Percentiles rank a stretch among this genome's conserved stretches.
Evolutionary conservation across 2,113 vertebrate species (phyloP).

Genomic region (Orientallactaga bullata): DNA sequence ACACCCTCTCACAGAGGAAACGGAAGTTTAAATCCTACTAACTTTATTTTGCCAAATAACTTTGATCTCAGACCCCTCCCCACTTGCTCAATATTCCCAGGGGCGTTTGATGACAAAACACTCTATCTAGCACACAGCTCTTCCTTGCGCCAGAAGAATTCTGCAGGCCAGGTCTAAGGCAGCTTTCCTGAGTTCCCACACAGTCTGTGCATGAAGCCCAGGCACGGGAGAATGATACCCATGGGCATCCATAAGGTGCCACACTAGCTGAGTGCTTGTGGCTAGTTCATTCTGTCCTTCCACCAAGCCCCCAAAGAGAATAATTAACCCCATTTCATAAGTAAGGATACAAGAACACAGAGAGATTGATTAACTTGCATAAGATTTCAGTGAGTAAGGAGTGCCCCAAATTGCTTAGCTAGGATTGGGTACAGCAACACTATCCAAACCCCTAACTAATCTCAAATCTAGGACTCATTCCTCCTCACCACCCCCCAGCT

Average conservation of each 20-base stretch:
- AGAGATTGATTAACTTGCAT: background rate
- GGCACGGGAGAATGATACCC: background rate
- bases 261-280: rapidly evolving
- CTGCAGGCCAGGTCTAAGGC: background rate
- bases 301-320: background rate
- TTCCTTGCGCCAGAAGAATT: background rate
- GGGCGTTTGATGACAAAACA: background rate
- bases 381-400: background rate
- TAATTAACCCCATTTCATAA: background rate
- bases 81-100: background rate
- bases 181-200: background rate
- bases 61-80: background rate
- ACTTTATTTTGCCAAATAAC: background rate
- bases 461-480: background rate
- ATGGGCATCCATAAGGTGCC: background rate
- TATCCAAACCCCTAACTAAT: background rate
- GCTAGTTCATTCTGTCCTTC: background rate
- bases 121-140: background rate
- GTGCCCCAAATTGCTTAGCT: background rate
- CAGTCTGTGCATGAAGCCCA: background rate
- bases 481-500: background rate
- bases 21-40: constrained; percentile 6
- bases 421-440: background rate
- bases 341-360: background rate
- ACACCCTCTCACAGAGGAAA: background rate